phyloP scores from a whole-genome alignment of 2,888 invertebrate genomes.

The Sphecodes monilicornis region DNA sequence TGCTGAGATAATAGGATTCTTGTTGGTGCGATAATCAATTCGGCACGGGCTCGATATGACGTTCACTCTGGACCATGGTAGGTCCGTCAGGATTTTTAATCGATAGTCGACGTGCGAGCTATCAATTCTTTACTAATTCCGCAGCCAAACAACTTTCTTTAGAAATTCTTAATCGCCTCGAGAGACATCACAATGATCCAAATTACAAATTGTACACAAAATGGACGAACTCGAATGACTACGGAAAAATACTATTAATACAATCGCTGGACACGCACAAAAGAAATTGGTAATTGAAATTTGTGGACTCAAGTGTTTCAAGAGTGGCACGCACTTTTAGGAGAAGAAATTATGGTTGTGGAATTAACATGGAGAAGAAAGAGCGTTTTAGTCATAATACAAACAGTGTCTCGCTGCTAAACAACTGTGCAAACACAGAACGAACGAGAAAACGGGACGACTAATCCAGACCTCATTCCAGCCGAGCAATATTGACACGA shows the following conservation, averaged over 20 bases:
- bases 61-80: neutral
- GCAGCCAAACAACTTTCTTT: neutral
- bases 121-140: neutral
- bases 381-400: neutral
- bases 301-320: slow-evolving; percentile 62
- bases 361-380: slow-evolving; percentile 21
- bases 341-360: slow-evolving; percentile 46
- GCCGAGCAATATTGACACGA: slow-evolving; percentile 40
- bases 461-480: slow-evolving; percentile 49
- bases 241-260: neutral
- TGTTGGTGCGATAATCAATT: slow-evolving; percentile 31
- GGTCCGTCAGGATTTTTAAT: slow-evolving; percentile 12
- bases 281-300: neutral
- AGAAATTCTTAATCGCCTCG: slow-evolving; percentile 19
- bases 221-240: neutral
- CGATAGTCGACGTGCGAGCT: neutral
- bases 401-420: neutral
- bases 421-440: slow-evolving; percentile 53
- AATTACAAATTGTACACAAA: slow-evolving; percentile 10
- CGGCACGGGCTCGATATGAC: neutral
- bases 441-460: slow-evolving; percentile 12
- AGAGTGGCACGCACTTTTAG: slow-evolving; percentile 55
- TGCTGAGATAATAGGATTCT: slow-evolving; percentile 11
- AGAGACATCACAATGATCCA: neutral
- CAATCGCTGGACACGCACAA: slow-evolving; percentile 42